phyloP scores from a whole-genome alignment of 23 tunicate genomes.

The Styela plicata region DNA sequence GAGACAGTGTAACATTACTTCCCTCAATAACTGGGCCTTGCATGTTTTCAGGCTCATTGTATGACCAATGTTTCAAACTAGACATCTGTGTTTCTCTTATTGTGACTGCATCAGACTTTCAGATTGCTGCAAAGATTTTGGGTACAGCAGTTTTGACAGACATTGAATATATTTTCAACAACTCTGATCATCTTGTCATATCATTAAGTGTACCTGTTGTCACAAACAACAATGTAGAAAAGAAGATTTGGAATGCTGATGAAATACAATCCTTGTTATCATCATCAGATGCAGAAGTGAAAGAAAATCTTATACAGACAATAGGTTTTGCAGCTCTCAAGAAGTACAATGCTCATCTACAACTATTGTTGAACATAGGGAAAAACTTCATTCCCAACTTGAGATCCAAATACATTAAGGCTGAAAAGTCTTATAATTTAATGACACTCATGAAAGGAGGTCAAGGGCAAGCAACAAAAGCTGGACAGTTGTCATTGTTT shows the following conservation, averaged over 20 bases:
- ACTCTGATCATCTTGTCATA: slow-evolving; percentile 1
- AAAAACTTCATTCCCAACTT: not conserved
- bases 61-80: slow-evolving; percentile 27
- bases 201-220: slow-evolving; percentile 1
- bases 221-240: not conserved
- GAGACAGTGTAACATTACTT: slow-evolving; percentile 14
- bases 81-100: slow-evolving; percentile 40
- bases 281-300: not conserved
- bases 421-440: slow-evolving; percentile 45
- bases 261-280: slow-evolving; percentile 5
- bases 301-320: not conserved
- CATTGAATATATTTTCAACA: slow-evolving; percentile 6
- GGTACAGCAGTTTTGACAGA: slow-evolving; percentile 39
- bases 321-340: slow-evolving; percentile 10
- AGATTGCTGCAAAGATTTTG: slow-evolving; percentile 39
- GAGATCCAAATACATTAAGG: slow-evolving; percentile 16
- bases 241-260: not conserved
- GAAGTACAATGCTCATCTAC: slow-evolving; percentile 3
- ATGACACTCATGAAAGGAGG: slow-evolving; percentile 1
- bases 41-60: slow-evolving; percentile 45
- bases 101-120: slow-evolving; percentile 28
- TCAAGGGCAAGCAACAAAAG: not conserved
- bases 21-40: slow-evolving; percentile 64
- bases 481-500: slow-evolving; percentile 22
- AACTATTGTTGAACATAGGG: slow-evolving; percentile 4